A percentile compares a stretch with the other conserved stretches of the same genome.
Conservation (phyloP, 64 coral and sea anemone species). For the Pachyseris speciosa region DNA sequence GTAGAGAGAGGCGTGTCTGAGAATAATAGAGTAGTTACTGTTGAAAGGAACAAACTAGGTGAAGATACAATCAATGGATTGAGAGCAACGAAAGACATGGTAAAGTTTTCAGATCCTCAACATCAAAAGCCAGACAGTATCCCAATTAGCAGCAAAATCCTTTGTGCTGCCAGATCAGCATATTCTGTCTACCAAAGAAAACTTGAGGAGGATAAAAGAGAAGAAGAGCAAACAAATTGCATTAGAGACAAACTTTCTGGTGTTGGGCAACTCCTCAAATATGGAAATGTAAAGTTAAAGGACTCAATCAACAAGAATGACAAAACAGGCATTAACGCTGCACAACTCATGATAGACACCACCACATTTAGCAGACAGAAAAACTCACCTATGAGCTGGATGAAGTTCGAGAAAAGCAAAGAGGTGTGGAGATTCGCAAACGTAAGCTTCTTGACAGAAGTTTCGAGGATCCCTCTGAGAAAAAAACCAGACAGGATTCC, state of each 20-base stretch:
- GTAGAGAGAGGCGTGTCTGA: not conserved
- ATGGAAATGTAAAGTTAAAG: not conserved
- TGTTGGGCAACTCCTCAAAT: not conserved
- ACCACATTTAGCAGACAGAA: too few species aligned
- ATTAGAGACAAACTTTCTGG: not conserved
- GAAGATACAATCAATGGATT: slow-evolving; percentile 6
- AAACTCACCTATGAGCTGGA: too few species aligned
- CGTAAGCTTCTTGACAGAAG: too few species aligned
- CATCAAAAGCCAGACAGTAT: not conserved
- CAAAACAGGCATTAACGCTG: not conserved
- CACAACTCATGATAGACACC: not conserved
- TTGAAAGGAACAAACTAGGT: not conserved
- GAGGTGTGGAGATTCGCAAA: too few species aligned
- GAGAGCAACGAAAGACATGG: not conserved
- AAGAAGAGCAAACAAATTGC: slow-evolving; percentile 11
- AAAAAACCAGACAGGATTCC: too few species aligned
- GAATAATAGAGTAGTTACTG: not conserved
- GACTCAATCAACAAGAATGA: not conserved
- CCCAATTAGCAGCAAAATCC: not conserved
- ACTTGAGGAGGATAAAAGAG: too few species aligned
- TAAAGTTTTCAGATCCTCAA: not conserved
- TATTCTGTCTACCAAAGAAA: too few species aligned
- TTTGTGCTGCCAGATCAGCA: too few species aligned
- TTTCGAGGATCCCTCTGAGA: too few species aligned
- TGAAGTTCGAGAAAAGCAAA: too few species aligned